A percentile compares a stretch with the other conserved stretches of the same genome.
Evolutionary conservation across 1,140 invertebrate genomes (phyloP).

Genomic region (Centruroides vittatus): DNA sequence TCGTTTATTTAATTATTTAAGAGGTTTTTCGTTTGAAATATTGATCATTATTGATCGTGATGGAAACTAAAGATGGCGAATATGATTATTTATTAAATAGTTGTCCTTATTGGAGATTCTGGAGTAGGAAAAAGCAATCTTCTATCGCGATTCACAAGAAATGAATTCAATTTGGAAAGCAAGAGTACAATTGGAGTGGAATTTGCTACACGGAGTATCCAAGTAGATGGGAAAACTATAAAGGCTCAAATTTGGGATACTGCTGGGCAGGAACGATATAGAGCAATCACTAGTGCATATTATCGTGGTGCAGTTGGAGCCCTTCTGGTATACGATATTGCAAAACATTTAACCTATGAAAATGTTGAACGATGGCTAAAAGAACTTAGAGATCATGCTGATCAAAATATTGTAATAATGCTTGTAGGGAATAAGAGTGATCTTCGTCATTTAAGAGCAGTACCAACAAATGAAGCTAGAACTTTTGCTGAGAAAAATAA

Average conservation of each 20-base stretch:
- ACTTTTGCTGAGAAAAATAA: constrained; percentile 89
- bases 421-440: constrained; percentile 94
- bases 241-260: too few species aligned
- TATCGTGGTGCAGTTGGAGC: constrained; percentile 93
- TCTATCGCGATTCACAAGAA: too few species aligned
- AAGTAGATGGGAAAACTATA: too few species aligned
- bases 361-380: constrained; percentile 98
- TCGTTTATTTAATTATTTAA: too few species aligned
- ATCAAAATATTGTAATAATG: constrained; percentile 98
- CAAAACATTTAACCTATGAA: constrained; percentile 98
- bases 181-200: too few species aligned
- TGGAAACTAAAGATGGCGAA: constrained; percentile 84
- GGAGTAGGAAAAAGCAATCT: too few species aligned
- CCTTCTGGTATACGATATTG: constrained; percentile 93
- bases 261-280: too few species aligned
- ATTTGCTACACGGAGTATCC: too few species aligned
- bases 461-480: constrained; percentile 96
- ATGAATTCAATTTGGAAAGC: too few species aligned
- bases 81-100: constrained; percentile 99
- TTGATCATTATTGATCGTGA: constrained; percentile 28
- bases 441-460: constrained; percentile 91
- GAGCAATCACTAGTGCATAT: too few species aligned
- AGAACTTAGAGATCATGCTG: constrained; percentile 84
- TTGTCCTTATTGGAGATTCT: too few species aligned
- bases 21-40: too few species aligned